phyloP scores from a whole-genome alignment of 2,113 vertebrate species.

The Mormyrus lacerda region DNA sequence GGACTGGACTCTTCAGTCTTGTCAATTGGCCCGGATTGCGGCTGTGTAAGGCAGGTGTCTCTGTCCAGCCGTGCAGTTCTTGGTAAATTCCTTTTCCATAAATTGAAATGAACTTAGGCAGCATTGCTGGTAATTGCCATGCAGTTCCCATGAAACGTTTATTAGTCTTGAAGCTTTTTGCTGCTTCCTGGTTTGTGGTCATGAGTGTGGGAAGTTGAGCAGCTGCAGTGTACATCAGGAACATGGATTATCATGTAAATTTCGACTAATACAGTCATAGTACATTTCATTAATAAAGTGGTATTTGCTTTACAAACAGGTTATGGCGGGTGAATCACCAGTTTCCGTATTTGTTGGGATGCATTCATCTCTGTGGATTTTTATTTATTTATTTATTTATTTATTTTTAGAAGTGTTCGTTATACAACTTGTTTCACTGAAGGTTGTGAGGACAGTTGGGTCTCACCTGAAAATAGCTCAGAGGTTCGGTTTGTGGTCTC shows the following conservation, averaged over 20 bases:
- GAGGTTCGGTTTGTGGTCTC: not conserved
- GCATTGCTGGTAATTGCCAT: not conserved
- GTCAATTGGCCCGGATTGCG: not conserved
- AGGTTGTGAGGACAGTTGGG: not conserved
- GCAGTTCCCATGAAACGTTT: not conserved
- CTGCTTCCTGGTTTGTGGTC: not conserved
- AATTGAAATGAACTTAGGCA: not conserved
- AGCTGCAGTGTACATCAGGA: not conserved
- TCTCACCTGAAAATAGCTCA: not conserved
- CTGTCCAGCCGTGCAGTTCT: not conserved
- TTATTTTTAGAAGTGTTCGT: not conserved
- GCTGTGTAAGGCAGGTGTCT: not conserved
- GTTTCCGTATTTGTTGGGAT: not conserved
- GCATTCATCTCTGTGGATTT: not conserved
- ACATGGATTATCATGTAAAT: not conserved
- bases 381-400: not conserved
- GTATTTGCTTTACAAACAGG: not conserved
- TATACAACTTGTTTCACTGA: not conserved
- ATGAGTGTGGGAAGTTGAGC: not conserved
- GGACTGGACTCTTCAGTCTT: not conserved
- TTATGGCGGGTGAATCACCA: not conserved
- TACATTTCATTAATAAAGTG: not conserved
- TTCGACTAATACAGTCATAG: not conserved
- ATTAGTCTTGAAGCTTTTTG: not conserved
- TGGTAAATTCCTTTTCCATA: not conserved